These are phyloP conservation scores for Clarias magur DNA, from an alignment of 2,113 vertebrate species.

Conservation along the genomic window DNA sequence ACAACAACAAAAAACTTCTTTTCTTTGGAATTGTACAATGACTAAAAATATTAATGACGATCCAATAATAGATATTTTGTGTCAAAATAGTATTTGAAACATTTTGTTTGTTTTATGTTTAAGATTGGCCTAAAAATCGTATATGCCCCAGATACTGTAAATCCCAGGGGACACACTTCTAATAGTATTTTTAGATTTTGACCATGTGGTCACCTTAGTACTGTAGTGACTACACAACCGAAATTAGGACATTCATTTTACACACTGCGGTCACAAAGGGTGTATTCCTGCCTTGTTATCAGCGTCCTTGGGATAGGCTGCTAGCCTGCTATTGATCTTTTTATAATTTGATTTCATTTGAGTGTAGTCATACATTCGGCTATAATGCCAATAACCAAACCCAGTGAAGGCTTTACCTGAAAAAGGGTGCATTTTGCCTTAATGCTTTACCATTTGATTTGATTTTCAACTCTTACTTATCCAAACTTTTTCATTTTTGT, in stretches of 20 bases:
- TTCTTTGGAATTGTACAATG: background rate
- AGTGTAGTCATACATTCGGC: background rate
- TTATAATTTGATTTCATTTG: background rate
- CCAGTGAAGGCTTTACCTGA: background rate
- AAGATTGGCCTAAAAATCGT: background rate
- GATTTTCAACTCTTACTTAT: background rate
- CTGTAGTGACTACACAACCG: background rate
- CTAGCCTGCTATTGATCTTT: background rate
- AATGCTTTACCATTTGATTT: background rate
- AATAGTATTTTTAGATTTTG: background rate
- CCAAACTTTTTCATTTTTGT: constrained; percentile 22
- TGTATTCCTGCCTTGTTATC: background rate
- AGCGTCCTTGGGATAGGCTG: background rate
- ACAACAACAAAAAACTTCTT: background rate
- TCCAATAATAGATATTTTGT: background rate
- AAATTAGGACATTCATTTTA: background rate
- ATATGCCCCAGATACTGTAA: background rate
- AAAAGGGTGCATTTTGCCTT: background rate
- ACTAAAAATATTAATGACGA: background rate
- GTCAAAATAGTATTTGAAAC: background rate
- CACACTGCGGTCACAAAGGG: background rate
- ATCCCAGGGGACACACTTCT: background rate
- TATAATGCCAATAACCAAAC: background rate
- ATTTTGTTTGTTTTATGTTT: background rate
- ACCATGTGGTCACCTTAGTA: background rate